Conservation (phyloP, 2,888 invertebrate genomes). For the Ectobius pallidus region DNA sequence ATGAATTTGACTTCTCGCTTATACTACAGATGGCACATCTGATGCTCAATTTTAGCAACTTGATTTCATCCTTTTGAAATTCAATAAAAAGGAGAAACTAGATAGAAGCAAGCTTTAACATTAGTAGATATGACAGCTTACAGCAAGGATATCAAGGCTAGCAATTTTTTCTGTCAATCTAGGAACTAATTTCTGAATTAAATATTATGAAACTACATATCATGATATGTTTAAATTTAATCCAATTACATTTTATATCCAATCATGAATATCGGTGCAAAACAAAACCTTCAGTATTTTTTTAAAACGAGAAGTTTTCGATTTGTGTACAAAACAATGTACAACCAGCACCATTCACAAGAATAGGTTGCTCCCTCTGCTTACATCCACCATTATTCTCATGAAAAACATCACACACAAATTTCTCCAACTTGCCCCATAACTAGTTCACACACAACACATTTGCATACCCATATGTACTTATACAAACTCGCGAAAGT, state of each 20-base stretch:
- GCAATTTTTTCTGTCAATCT: too few species aligned
- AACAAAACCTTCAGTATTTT: neutral
- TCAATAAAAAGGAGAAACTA: too few species aligned
- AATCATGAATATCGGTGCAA: neutral
- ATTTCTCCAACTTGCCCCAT: too few species aligned
- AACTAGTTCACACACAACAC: neutral
- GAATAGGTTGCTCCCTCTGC: neutral
- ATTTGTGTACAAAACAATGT: conserved; percentile 20
- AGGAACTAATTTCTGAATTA: too few species aligned
- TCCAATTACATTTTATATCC: neutral
- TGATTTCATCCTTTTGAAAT: too few species aligned
- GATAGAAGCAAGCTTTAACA: too few species aligned
- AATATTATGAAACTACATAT: too few species aligned
- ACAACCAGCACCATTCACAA: conserved; percentile 17
- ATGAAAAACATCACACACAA: neutral
- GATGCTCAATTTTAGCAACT: too few species aligned
- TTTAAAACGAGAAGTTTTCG: neutral
- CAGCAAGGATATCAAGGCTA: too few species aligned
- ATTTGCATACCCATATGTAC: too few species aligned
- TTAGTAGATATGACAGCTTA: too few species aligned
- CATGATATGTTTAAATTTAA: too few species aligned
- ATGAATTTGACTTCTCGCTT: neutral
- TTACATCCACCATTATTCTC: neutral
- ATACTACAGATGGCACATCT: neutral
- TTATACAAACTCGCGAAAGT: neutral